These are phyloP conservation scores for Pseudonaja textilis DNA, from an alignment of 2,113 vertebrate species.

Conservation along the genomic window DNA sequence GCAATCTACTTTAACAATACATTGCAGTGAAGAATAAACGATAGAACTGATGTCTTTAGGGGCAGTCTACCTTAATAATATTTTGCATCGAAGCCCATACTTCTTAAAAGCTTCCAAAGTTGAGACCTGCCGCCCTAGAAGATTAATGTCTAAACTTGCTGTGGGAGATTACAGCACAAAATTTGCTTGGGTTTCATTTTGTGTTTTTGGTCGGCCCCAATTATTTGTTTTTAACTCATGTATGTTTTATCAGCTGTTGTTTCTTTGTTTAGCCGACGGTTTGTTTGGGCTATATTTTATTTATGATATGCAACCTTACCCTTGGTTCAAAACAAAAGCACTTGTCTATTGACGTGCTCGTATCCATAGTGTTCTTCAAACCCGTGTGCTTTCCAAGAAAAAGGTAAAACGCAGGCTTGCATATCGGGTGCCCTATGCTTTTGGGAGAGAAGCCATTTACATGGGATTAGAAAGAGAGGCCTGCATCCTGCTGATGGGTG, in stretches of 20 bases:
- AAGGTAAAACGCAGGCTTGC: not conserved
- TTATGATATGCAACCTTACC: not conserved
- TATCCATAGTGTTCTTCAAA: not conserved
- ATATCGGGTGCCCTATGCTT: not conserved
- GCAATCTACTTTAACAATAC: not conserved
- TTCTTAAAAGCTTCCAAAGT: not conserved
- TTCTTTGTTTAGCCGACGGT: not conserved
- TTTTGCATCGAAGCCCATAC: not conserved
- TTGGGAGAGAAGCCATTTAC: not conserved
- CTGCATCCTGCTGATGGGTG: not conserved
- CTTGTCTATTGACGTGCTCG: not conserved
- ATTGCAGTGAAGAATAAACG: too few relatives aligned
- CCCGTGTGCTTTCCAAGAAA: not conserved
- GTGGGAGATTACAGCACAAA: not conserved
- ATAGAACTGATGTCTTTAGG: too few relatives aligned
- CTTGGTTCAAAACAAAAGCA: not conserved
- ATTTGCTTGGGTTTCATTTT: not conserved
- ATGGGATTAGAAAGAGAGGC: not conserved
- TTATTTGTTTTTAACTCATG: not conserved
- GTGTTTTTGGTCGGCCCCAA: not conserved
- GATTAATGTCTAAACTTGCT: not conserved
- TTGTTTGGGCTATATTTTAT: not conserved
- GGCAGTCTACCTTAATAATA: too few relatives aligned
- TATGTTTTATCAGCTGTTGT: not conserved
- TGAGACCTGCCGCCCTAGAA: not conserved